These are phyloP conservation scores for Eurois occulta DNA, from an alignment of 2,888 invertebrate genomes.

Conservation along the genomic window DNA sequence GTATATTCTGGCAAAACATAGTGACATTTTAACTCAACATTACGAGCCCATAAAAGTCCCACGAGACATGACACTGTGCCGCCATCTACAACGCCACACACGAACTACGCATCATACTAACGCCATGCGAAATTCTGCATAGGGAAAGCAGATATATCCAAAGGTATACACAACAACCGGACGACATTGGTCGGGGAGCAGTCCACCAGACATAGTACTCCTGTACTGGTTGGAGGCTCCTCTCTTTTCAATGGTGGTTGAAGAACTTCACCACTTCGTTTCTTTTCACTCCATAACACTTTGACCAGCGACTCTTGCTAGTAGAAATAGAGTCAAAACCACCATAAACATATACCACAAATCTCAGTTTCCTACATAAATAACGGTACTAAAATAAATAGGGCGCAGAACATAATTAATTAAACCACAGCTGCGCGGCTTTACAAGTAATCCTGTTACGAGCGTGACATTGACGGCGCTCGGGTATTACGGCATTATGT, in stretches of 20 bases:
- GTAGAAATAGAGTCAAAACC: background rate
- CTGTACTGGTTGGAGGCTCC: background rate
- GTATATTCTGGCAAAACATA: background rate
- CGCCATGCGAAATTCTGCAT: background rate
- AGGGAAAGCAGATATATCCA: background rate
- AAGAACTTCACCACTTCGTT: background rate
- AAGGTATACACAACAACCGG: background rate
- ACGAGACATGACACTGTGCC: background rate
- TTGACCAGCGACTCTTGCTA: no score
- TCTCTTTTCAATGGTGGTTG: background rate
- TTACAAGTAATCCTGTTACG: constrained; percentile 56
- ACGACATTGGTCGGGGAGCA: background rate
- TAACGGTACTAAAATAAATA: constrained; percentile 41
- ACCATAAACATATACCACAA: background rate
- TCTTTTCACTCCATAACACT: no score
- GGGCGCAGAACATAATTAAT: constrained; percentile 53
- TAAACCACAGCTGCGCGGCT: constrained; percentile 52
- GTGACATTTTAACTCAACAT: background rate
- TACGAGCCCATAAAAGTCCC: background rate
- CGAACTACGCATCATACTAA: background rate
- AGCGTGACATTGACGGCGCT: constrained; percentile 54
- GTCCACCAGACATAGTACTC: background rate
- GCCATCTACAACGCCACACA: background rate
- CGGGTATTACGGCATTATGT: constrained; percentile 39
- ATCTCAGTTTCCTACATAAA: constrained; percentile 21